Conservation (phyloP, 2,797 vertebrate genomes). For the Telmatherina bonti region DNA sequence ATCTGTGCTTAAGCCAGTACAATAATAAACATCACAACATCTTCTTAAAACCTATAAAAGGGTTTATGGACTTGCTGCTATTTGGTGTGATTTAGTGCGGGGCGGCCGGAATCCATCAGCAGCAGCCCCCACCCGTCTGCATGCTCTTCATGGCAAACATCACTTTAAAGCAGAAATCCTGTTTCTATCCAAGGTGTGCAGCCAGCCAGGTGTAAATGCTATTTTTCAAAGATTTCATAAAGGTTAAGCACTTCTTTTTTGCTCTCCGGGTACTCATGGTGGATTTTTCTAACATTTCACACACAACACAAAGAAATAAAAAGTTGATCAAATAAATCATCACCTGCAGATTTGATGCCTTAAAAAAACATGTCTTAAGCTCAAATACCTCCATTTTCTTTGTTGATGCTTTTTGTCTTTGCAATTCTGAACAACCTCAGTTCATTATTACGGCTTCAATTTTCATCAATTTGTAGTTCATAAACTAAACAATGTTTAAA, state of each 20-base stretch:
- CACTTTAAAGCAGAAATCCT: background rate
- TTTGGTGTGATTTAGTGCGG: slow-evolving; percentile 21
- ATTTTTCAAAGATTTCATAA: no score
- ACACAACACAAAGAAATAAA: no score
- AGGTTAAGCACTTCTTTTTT: no score
- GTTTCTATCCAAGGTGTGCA: background rate
- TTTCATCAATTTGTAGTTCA: background rate
- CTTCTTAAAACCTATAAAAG: slow-evolving; percentile 48
- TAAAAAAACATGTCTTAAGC: background rate
- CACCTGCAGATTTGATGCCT: background rate
- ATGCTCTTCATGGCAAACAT: slow-evolving; percentile 7
- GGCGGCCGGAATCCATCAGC: slow-evolving; percentile 14
- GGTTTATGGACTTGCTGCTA: slow-evolving; percentile 37
- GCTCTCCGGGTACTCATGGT: no score
- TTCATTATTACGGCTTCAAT: background rate
- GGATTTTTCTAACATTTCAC: no score
- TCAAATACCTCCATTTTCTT: background rate
- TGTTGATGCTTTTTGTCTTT: no score
- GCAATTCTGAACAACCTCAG: background rate
- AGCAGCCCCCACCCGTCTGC: background rate
- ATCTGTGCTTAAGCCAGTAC: background rate
- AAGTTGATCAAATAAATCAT: background rate
- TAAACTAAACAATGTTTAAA: background rate
- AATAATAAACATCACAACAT: slow-evolving; percentile 23
- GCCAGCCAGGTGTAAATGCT: no score